These are phyloP conservation scores for Trididemnum nubilum DNA, from an alignment of 23 tunicate genomes.

Conservation along the genomic window DNA sequence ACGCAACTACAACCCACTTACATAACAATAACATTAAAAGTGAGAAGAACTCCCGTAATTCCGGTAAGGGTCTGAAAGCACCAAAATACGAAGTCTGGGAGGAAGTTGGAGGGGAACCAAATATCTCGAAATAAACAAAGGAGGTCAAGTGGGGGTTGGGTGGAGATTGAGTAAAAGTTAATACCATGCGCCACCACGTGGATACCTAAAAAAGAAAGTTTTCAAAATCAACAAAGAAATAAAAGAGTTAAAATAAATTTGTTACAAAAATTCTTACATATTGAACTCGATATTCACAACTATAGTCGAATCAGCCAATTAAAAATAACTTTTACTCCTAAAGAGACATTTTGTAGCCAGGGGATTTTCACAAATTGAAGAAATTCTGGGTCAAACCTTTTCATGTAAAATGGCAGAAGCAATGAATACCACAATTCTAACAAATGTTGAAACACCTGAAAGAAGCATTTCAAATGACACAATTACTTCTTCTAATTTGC, in stretches of 20 bases:
- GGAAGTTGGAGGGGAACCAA: slow-evolving; percentile 60
- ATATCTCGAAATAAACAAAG: slow-evolving; percentile 72
- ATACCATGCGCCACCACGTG: slow-evolving; percentile 79
- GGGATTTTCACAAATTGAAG: no score
- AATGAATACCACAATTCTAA: no score
- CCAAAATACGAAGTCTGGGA: slow-evolving; percentile 82
- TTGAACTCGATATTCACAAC: no score
- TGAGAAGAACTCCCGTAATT: slow-evolving; percentile 70
- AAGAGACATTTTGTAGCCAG: no score
- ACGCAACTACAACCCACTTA: slow-evolving; percentile 49
- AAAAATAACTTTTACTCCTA: no score
- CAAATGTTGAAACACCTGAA: no score
- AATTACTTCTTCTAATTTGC: no score
- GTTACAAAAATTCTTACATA: background rate
- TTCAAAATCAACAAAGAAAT: background rate
- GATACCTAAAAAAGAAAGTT: slow-evolving; percentile 32
- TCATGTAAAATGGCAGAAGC: no score
- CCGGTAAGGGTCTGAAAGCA: slow-evolving; percentile 84
- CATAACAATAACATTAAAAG: slow-evolving; percentile 72
- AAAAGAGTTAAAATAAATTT: background rate
- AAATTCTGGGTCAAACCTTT: no score
- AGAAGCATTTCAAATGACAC: no score
- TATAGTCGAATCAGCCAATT: no score
- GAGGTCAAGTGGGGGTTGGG: slow-evolving; percentile 72
- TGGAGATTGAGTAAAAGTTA: slow-evolving; percentile 86